phyloP scores from a whole-genome alignment of 2,113 vertebrate genomes.

The Maccullochella peelii region DNA sequence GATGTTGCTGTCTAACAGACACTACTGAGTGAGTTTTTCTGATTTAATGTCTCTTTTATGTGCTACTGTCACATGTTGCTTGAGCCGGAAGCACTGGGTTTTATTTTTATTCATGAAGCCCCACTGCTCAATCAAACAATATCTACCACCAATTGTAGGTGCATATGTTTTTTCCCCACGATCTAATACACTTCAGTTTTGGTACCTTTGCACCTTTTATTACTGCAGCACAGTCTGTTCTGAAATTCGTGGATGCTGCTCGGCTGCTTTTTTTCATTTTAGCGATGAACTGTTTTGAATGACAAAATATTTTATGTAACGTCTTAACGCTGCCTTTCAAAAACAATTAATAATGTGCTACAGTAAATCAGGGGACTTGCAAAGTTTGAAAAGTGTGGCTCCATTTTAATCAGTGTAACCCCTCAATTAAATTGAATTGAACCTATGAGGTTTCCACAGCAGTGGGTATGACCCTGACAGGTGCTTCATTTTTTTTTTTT shows the following conservation, averaged over 20 bases:
- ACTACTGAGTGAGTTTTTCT: too few species aligned
- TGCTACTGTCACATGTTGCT: not conserved
- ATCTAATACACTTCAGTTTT: not conserved
- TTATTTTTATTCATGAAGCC: not conserved
- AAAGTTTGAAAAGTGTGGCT: not conserved
- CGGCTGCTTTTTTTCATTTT: too few species aligned
- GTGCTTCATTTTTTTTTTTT: not conserved
- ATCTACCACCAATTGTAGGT: not conserved
- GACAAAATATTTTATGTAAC: not conserved
- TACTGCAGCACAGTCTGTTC: too few species aligned
- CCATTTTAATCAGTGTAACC: not conserved
- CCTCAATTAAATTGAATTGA: not conserved
- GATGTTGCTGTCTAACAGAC: too few species aligned
- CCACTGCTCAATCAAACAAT: not conserved
- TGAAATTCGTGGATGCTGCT: too few species aligned
- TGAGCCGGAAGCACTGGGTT: not conserved
- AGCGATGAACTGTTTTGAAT: not conserved
- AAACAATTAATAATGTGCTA: not conserved
- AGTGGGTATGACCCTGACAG: not conserved
- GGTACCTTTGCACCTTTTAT: not conserved
- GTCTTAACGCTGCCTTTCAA: not conserved
- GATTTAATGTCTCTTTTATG: too few species aligned
- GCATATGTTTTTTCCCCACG: not conserved
- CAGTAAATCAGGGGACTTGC: not conserved
- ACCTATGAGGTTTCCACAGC: not conserved